phyloP scores from a whole-genome alignment of 2,113 vertebrate genomes.

The Calyptomena viridis region DNA sequence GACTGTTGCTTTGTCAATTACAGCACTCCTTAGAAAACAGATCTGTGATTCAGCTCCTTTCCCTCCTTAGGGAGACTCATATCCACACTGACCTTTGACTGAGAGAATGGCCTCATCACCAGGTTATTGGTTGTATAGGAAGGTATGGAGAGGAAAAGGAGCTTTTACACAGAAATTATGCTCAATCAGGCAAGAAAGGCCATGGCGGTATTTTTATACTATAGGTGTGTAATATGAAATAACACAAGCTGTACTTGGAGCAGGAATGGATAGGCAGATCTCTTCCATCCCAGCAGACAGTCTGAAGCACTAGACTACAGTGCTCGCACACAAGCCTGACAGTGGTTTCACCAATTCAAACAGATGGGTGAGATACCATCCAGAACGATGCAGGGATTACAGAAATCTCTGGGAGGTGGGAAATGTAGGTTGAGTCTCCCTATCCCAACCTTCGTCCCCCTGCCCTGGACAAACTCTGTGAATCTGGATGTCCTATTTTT shows the following conservation, averaged over 20 bases:
- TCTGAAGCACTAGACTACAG: conserved; percentile 20
- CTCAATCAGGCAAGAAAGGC: neutral
- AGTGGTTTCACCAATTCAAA: conserved; percentile 43
- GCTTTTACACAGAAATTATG: neutral
- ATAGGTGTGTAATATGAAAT: neutral
- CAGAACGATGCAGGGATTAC: neutral
- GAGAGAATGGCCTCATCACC: neutral
- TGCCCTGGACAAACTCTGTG: neutral
- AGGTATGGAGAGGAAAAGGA: neutral
- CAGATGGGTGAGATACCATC: neutral
- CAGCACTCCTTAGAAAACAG: neutral
- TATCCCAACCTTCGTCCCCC: neutral
- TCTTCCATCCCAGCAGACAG: neutral
- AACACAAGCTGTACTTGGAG: neutral
- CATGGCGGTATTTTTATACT: neutral
- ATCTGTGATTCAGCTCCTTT: neutral
- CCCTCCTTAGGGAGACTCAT: neutral
- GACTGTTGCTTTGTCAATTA: neutral
- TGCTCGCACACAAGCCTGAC: neutral
- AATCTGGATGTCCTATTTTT: neutral
- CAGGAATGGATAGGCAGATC: neutral
- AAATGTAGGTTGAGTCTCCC: neutral
- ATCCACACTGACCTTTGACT: neutral
- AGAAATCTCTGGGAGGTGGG: neutral
- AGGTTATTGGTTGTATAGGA: neutral